Percentiles rank a stretch among this genome's conserved stretches.
phyloP scores from a whole-genome alignment of 2,888 invertebrate genomes.

The Caenorhabditis doughertyi region DNA sequence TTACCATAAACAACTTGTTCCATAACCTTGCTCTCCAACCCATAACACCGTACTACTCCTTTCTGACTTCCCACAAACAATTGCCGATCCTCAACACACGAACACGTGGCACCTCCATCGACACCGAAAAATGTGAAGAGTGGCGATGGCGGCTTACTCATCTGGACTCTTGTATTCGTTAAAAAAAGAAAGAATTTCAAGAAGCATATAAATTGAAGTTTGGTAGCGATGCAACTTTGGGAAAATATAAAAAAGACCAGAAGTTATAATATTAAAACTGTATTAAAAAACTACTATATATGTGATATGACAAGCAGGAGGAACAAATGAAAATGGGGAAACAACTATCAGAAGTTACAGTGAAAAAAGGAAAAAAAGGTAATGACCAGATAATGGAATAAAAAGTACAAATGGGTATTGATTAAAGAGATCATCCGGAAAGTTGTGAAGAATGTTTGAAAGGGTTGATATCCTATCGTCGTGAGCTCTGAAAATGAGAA shows the following conservation, averaged over 20 bases:
- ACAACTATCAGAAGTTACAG: too few species aligned
- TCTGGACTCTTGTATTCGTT: background rate
- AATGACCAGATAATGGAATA: background rate
- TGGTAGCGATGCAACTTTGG: too few species aligned
- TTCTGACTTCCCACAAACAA: conserved; percentile 46
- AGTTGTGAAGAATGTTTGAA: background rate
- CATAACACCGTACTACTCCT: conserved; percentile 33
- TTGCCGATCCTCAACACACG: background rate
- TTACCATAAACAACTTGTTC: conserved; percentile 32
- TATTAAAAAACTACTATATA: background rate
- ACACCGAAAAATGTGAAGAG: conserved; percentile 51
- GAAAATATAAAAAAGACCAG: background rate
- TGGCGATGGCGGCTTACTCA: conserved; percentile 49
- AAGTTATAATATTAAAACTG: background rate
- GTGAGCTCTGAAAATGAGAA: conserved; percentile 23
- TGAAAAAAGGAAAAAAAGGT: background rate
- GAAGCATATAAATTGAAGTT: too few species aligned
- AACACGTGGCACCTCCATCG: conserved; percentile 57
- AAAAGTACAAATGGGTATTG: background rate
- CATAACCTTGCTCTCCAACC: conserved; percentile 21
- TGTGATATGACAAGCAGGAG: background rate
- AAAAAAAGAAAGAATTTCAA: background rate
- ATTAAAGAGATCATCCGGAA: background rate
- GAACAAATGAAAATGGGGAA: too few species aligned
- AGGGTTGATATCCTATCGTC: conserved; percentile 12